These are phyloP conservation scores for Habropoda laboriosa DNA, from an alignment of 1,140 invertebrate species.

Conservation along the genomic window DNA sequence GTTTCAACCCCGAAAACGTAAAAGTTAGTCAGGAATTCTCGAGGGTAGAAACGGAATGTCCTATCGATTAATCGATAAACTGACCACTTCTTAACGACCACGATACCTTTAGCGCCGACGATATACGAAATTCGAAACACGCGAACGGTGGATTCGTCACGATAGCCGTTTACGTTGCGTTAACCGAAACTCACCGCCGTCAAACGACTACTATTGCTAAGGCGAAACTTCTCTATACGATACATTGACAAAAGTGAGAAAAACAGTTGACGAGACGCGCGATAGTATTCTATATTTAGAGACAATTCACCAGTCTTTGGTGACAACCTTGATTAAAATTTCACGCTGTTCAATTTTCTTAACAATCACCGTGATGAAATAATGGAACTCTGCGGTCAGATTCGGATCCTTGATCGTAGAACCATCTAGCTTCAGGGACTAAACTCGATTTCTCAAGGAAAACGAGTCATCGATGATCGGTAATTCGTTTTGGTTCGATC, in stretches of 20 bases:
- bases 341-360: too few species aligned
- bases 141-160: slow-evolving; percentile 38
- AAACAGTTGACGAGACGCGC: too few species aligned
- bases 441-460: slow-evolving; percentile 42
- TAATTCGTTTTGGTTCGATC: not conserved
- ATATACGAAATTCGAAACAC: slow-evolving; percentile 53
- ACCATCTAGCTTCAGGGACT: slow-evolving; percentile 3
- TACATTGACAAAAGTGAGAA: too few species aligned
- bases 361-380: too few species aligned
- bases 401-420: slow-evolving; percentile 17
- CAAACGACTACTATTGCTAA: too few species aligned
- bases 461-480: slow-evolving; percentile 15
- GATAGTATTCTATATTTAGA: too few species aligned
- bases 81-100: slow-evolving; percentile 49
- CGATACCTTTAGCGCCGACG: slow-evolving; percentile 25
- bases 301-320: too few species aligned
- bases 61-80: slow-evolving; percentile 61
- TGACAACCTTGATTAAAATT: too few species aligned
- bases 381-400: not conserved
- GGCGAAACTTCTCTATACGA: too few species aligned
- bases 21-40: not conserved
- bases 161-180: slow-evolving; percentile 19
- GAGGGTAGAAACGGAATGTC: not conserved
- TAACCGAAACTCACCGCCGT: not conserved
- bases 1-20: not conserved